Conservation (phyloP, 2,797 vertebrate genomes). For the Ceryle rudis region DNA sequence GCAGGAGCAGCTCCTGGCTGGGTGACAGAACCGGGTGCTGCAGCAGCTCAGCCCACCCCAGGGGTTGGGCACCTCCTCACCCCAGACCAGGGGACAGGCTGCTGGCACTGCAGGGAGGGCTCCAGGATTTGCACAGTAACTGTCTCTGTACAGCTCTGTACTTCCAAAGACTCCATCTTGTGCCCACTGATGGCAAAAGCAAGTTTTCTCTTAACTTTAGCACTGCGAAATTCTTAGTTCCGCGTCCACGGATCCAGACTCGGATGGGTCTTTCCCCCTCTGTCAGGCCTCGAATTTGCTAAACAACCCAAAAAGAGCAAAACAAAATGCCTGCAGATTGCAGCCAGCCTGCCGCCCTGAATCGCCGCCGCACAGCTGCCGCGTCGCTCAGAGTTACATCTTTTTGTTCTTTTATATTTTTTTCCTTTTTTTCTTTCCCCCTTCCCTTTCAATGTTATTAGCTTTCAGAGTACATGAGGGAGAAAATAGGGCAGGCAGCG, state of each 20-base stretch:
- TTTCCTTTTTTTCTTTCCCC: no score
- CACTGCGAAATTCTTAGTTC: rapidly evolving
- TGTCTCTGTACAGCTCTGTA: rapidly evolving
- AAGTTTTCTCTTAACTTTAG: not conserved
- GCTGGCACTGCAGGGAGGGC: rapidly evolving
- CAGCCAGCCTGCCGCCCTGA: not conserved
- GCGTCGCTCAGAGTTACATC: not conserved
- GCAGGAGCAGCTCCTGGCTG: not conserved
- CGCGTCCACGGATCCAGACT: rapidly evolving
- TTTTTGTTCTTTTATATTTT: not conserved
- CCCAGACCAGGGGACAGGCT: not conserved
- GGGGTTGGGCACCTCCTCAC: not conserved
- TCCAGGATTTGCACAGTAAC: rapidly evolving
- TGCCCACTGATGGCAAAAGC: not conserved
- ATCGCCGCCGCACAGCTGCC: rapidly evolving
- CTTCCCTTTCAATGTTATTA: not conserved
- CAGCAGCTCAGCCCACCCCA: not conserved
- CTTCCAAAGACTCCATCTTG: not conserved
- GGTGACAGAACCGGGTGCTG: not conserved
- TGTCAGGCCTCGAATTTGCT: not conserved
- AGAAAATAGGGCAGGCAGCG: not conserved
- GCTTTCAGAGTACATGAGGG: not conserved
- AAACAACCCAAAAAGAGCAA: not conserved
- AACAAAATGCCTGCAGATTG: not conserved
- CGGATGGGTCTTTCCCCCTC: rapidly evolving